Base-by-base conservation (phyloP, 2,113 vertebrate genomes). In the Platichthys flesus region DNA sequence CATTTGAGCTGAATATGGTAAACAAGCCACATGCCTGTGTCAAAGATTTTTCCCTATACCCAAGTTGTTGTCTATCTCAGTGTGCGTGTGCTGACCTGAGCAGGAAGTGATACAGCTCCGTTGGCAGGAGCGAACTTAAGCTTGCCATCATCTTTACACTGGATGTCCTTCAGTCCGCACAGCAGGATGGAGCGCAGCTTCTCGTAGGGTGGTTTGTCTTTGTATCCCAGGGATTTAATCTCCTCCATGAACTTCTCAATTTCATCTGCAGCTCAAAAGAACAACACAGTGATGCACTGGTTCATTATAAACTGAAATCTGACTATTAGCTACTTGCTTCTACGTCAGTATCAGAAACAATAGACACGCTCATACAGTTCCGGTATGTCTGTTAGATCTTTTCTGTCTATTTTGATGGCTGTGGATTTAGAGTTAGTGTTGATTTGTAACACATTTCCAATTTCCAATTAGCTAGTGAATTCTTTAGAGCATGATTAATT, bases 161-260 rank as follows among this genome's bases (percentile, higher is more conserved):
- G 94, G 35, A 96, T 90, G n/a, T 90, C 70, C 83, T 95, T 96
- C 1, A 99, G 95, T 20, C 97, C 97, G 59, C 93, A 92, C 79
- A 94, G 89, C 80, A 99, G 95, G 78, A 97, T 94, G 73, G 94
- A 91, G 66, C 96, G 94, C 31, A 99, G 89, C 66, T 93, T 93
- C 24, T 96, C 90, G 77, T 99, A 99, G 1, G 86, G 79, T 7
- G 98, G 98, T 65, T 94, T 96, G 58, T 97, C 96, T 3, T 91
- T 83, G 79, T 99, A 99, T 51, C 70, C 89, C 81, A 99, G 85
- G 7, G 91, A 78, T 23, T 95, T 95, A 61, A 98, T 95, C 63
- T 93, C 95, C 89, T 97, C 95, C 95, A 99, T 93, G 82, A 96
- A 99, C 69, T 90, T 96, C 72, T 93, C 86, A 79, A 99, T 91